Evolutionary conservation across 2,113 vertebrate genomes (phyloP).

Genomic region (Podarcis raffonei): DNA sequence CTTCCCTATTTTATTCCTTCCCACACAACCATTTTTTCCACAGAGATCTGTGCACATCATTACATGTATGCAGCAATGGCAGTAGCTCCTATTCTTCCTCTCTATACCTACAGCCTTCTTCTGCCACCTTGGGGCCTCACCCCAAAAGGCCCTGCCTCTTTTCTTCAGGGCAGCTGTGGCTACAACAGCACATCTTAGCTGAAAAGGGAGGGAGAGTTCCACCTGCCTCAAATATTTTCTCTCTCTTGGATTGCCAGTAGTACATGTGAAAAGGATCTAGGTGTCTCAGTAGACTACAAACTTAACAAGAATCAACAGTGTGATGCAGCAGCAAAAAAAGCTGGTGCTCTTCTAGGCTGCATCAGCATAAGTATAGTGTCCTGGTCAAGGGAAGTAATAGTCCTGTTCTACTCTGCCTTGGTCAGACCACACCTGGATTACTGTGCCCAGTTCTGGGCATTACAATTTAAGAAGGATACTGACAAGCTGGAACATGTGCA

Average conservation of each 20-base stretch:
- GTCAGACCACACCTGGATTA: too few species aligned
- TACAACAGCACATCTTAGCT: neutral
- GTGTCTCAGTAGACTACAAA: too few species aligned
- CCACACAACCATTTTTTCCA: neutral
- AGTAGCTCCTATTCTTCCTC: neutral
- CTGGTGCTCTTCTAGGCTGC: too few species aligned
- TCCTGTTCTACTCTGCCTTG: too few species aligned
- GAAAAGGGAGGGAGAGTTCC: neutral
- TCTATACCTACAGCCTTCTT: neutral
- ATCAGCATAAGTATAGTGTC: too few species aligned
- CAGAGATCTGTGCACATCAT: neutral
- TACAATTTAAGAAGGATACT: too few species aligned
- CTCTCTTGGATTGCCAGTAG: neutral
- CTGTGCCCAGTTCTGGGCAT: too few species aligned
- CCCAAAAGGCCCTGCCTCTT: neutral
- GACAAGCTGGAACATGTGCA: too few species aligned
- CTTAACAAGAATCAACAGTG: too few species aligned
- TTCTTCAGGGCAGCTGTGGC: neutral
- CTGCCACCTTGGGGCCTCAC: neutral
- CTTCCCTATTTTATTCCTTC: neutral
- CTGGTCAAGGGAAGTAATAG: too few species aligned
- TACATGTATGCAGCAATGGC: neutral
- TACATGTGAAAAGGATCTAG: too few species aligned
- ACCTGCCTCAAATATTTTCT: neutral
- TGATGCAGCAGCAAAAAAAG: too few species aligned